phyloP scores from a whole-genome alignment of 2,888 invertebrate genomes.

The Dilophus febrilis region DNA sequence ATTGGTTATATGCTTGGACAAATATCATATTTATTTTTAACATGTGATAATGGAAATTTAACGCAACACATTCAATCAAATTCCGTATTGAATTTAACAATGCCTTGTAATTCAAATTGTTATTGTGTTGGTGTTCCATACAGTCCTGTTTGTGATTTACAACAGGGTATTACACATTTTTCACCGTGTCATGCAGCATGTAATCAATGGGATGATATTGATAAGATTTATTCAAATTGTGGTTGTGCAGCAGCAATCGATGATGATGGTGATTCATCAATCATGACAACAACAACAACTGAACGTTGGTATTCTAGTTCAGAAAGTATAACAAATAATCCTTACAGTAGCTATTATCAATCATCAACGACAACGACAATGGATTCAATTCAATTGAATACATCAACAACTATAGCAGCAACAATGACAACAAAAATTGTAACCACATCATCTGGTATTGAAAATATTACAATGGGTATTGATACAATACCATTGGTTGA shows the following conservation, averaged over 20 bases:
- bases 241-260: no score
- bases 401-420: not conserved
- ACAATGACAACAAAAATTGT: no score
- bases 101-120: constrained; percentile 40
- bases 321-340: not conserved
- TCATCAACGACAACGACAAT: not conserved
- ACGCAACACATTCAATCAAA: no score
- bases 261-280: not conserved
- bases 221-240: constrained; percentile 30
- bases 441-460: no score
- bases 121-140: constrained; percentile 40
- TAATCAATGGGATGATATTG: constrained; percentile 11
- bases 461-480: no score
- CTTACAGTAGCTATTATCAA: not conserved
- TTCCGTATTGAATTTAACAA: constrained; percentile 33
- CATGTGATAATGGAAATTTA: not conserved
- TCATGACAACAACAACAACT: not conserved
- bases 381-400: not conserved
- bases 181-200: constrained; percentile 63
- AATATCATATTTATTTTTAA: not conserved
- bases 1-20: constrained; percentile 20
- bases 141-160: constrained; percentile 44
- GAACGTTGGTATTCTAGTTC: no score
- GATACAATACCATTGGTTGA: no score
- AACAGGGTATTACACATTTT: constrained; percentile 40